phyloP scores from a whole-genome alignment of 2,888 invertebrate species.

The Resseliella maxima region DNA sequence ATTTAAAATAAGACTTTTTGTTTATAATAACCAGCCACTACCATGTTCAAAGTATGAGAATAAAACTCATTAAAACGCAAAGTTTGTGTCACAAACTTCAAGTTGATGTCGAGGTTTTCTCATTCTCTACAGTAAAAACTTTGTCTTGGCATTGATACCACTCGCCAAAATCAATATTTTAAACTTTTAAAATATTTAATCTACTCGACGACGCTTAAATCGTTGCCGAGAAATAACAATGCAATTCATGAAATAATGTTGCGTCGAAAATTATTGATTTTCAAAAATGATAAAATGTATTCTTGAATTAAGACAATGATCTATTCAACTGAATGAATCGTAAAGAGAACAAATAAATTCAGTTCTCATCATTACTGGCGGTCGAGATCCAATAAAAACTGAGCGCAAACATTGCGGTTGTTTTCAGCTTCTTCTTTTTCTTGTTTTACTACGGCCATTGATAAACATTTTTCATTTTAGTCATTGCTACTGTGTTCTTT shows the following conservation, averaged over 20 bases:
- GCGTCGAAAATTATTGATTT: neutral
- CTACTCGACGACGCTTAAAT: neutral
- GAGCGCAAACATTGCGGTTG: neutral
- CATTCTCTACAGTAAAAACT: neutral
- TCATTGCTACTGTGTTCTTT: constrained; percentile 37
- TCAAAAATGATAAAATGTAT: neutral
- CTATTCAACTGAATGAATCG: constrained; percentile 24
- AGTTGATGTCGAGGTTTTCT: neutral
- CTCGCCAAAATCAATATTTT: neutral
- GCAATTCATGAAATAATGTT: neutral
- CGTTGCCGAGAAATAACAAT: neutral
- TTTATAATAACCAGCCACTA: neutral
- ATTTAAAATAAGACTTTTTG: constrained; percentile 21
- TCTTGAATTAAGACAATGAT: constrained; percentile 7
- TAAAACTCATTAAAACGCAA: constrained; percentile 24
- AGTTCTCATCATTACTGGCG: constrained; percentile 13
- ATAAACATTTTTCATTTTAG: constrained; percentile 23
- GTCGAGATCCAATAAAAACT: neutral
- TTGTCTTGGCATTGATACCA: neutral
- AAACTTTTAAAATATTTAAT: constrained; percentile 26
- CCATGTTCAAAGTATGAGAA: neutral
- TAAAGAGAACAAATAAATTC: neutral
- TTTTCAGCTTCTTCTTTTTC: neutral
- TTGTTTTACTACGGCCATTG: constrained; percentile 20
- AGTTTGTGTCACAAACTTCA: constrained; percentile 15